A percentile compares a stretch with the other conserved stretches of the same genome.
Evolutionary conservation across 2,888 invertebrate genomes (phyloP).

Genomic region (Artemia sinica): DNA sequence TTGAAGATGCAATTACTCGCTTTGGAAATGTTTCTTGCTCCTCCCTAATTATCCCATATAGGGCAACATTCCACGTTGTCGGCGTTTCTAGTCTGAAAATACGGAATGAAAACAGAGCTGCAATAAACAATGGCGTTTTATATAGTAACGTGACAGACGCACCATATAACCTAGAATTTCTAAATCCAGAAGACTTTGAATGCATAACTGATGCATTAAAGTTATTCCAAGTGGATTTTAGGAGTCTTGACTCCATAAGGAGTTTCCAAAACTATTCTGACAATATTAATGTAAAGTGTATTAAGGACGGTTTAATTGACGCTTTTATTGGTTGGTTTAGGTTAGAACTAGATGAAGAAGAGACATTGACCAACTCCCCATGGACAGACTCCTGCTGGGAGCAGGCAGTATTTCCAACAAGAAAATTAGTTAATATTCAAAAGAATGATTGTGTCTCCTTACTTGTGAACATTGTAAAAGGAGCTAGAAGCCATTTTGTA

Average conservation of each 20-base stretch:
- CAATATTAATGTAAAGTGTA: constrained; percentile 31
- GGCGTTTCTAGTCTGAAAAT: constrained; percentile 31
- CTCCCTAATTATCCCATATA: not conserved
- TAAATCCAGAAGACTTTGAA: constrained; percentile 38
- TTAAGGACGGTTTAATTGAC: constrained; percentile 40
- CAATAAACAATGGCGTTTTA: constrained; percentile 31
- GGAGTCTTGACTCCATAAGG: constrained; percentile 35
- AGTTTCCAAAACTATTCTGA: constrained; percentile 28
- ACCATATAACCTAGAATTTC: constrained; percentile 51
- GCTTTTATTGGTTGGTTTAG: constrained; percentile 55
- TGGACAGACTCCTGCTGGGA: constrained; percentile 47
- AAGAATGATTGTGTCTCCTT: not conserved
- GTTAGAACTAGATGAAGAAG: constrained; percentile 45
- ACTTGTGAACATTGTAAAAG: not conserved
- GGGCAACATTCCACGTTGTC: constrained; percentile 5
- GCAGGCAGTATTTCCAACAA: constrained; percentile 48
- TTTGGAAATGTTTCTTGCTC: constrained; percentile 35
- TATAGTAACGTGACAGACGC: constrained; percentile 33
- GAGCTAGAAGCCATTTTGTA: not conserved
- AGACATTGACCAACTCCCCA: constrained; percentile 45
- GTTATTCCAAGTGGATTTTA: constrained; percentile 45
- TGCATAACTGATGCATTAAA: constrained; percentile 42
- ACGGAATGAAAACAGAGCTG: constrained; percentile 44
- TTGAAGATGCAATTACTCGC: constrained; percentile 49
- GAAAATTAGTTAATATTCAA: not conserved